Evolutionary conservation across 2,113 vertebrate genomes (phyloP), one percentile per base, ranked within the genome.

Genomic region (Engraulis encrasicolus): DNA sequence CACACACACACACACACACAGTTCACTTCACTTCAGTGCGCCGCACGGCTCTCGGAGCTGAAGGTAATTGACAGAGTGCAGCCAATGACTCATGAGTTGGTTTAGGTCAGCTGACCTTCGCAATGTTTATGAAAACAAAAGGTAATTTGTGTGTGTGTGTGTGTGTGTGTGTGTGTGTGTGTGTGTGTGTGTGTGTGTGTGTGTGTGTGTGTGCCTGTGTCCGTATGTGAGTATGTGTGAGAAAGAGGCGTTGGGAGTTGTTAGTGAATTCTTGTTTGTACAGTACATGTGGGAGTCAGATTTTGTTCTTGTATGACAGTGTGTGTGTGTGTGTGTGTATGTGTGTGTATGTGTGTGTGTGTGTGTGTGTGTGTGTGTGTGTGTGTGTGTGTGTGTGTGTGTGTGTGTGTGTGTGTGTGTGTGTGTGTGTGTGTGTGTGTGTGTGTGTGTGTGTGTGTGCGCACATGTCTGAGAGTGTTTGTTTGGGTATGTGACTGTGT

Each of bases 71-170:
- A 23, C 58, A 31, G 58, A 66, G 58, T 27, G 58, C 4, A 31
- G n/a, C 7, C 1, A 2, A 31, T 66, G 58, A 66, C n/a, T 66
- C 58, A 66, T 31, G 58, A 27, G 23, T 66, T 15, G 23, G 27
- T 66, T 66, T 12, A 66, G 12, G 58, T 66, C 58, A 66, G 58
- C 58, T 66, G 58, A 66, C 58, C 58, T 66, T 66, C 58, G 31
- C n/a, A 27, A 14, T 66, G 58, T 66, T 66, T 66, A 66, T 66
- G 58, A 66, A 66, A 66, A 66, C 58, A 66, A 66, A 66, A 66
- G 58, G 31, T 66, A 23, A 66, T 66, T 66, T 66, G 58, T 66
- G n/a, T 11, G 27, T 66, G 23, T 66, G 20, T 66, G 58, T 27
- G 23, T 66, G 58, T 66, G 58, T 66, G n/a, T 66, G 58, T 27